These are phyloP conservation scores for Microvelia longipes DNA, from an alignment of 1,140 invertebrate genomes.

Conservation along the genomic window DNA sequence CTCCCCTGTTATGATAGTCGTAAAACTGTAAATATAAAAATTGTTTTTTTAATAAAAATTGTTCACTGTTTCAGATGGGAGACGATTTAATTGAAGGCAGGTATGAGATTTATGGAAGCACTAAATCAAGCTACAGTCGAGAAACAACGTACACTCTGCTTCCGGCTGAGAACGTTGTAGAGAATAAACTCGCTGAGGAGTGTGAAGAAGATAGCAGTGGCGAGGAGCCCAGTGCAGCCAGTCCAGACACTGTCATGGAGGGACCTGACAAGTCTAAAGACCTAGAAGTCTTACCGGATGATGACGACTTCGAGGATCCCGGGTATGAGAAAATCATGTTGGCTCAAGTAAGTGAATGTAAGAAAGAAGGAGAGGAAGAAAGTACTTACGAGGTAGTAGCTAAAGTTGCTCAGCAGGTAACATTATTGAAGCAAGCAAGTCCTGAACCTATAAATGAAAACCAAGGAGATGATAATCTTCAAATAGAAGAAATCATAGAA, in stretches of 20 bases:
- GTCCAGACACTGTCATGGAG: not conserved
- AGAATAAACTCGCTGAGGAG: not conserved
- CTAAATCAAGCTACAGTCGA: not conserved
- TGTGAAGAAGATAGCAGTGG: not conserved
- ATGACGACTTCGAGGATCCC: not conserved
- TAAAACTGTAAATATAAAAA: too few species aligned
- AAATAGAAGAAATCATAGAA: not conserved
- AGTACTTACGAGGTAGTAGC: not conserved
- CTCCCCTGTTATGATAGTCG: too few species aligned
- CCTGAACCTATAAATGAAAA: not conserved
- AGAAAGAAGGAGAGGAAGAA: not conserved
- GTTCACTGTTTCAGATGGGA: not conserved
- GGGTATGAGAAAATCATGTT: not conserved
- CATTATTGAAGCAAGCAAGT: not conserved
- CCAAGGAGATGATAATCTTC: not conserved
- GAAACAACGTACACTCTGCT: not conserved
- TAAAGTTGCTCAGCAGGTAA: not conserved
- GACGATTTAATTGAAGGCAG: not conserved
- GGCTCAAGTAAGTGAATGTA: not conserved
- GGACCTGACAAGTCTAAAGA: not conserved
- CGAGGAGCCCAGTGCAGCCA: not conserved
- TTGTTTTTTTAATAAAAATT: too few species aligned
- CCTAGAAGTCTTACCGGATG: not conserved
- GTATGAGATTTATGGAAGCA: slow-evolving; percentile 1
- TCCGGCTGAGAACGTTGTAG: not conserved